These are phyloP conservation scores for Amphiura filiformis DNA, from an alignment of 35 echinoderm and acorn worm genomes.

Conservation along the genomic window DNA sequence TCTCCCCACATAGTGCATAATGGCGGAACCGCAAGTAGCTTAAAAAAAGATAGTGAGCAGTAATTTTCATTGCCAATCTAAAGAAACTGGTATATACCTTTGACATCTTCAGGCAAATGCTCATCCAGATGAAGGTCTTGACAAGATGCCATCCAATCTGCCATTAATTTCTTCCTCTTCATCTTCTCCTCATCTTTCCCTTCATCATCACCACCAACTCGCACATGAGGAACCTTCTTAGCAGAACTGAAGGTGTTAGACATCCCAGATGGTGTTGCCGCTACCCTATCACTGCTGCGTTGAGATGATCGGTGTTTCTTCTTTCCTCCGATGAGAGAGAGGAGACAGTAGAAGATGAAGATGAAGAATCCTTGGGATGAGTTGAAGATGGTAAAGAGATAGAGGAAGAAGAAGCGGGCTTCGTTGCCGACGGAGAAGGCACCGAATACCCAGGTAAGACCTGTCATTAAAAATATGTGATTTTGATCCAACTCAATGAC, in stretches of 20 bases:
- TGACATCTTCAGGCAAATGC: too few relatives aligned
- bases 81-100: too few relatives aligned
- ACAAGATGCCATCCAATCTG: background rate
- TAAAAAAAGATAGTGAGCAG: too few relatives aligned
- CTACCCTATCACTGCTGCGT: background rate
- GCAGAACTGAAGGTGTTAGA: background rate
- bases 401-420: constrained; percentile 37
- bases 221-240: background rate
- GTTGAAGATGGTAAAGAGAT: constrained; percentile 59
- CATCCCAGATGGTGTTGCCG: background rate
- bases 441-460: constrained; percentile 58
- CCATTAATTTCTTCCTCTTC: background rate
- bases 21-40: too few relatives aligned
- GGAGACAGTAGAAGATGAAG: constrained; percentile 59
- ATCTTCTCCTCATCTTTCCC: too few relatives aligned
- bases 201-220: too few relatives aligned
- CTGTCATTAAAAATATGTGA: background rate
- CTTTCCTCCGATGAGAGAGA: constrained; percentile 15
- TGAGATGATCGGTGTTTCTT: background rate
- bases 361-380: constrained; percentile 73
- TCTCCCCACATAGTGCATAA: too few relatives aligned
- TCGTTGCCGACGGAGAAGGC: constrained; percentile 24
- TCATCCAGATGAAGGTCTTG: background rate
- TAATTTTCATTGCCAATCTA: too few relatives aligned
- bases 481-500: too few relatives aligned